These are phyloP conservation scores for Polietes domitor DNA, from an alignment of 2,888 invertebrate genomes.

Conservation along the genomic window DNA sequence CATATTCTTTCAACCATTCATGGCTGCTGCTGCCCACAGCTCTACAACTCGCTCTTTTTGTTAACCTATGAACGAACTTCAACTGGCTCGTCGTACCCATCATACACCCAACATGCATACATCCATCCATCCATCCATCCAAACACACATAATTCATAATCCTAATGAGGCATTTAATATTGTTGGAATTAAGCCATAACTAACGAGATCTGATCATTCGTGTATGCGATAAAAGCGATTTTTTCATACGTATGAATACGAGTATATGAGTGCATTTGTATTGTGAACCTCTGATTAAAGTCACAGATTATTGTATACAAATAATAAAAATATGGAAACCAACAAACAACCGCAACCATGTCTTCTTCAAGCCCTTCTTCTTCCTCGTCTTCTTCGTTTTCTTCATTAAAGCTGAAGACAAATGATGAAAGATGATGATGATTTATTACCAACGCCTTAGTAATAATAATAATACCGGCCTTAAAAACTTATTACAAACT, in stretches of 20 bases:
- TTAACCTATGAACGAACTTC: neutral
- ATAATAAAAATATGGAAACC: neutral
- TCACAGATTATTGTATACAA: neutral
- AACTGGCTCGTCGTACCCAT: neutral
- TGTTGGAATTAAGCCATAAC: constrained; percentile 44
- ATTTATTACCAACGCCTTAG: constrained; percentile 57
- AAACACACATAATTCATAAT: constrained; percentile 51
- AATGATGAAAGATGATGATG: constrained; percentile 52
- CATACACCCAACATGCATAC: neutral
- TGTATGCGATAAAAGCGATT: neutral
- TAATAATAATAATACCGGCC: neutral
- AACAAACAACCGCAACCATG: neutral
- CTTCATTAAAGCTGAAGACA: constrained; percentile 54
- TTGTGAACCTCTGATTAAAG: constrained; percentile 6
- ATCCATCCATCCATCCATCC: constrained; percentile 27
- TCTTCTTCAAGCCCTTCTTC: neutral
- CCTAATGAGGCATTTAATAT: constrained; percentile 60
- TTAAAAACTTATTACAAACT: neutral
- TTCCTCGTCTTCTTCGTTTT: constrained; percentile 10
- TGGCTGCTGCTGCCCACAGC: neutral
- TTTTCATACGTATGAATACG: neutral
- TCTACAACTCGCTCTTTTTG: too few species aligned
- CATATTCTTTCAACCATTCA: constrained; percentile 8
- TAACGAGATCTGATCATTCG: constrained; percentile 31
- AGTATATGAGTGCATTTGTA: neutral